Base-by-base conservation (phyloP, 2,797 vertebrate species). In the Alcedo atthis region DNA sequence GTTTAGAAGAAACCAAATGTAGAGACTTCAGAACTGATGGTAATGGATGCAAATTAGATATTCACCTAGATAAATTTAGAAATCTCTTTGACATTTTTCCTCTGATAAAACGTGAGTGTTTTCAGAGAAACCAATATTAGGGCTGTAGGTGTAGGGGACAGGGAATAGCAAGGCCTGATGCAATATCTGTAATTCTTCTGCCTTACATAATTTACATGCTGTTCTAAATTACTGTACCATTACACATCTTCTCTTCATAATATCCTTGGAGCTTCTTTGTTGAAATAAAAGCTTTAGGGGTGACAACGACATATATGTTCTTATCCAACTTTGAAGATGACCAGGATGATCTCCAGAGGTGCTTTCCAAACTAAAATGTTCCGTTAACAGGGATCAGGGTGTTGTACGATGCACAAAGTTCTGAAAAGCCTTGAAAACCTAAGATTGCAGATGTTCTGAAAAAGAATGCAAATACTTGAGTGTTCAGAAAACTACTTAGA, bases 401-500 rank as follows among this genome's bases (percentile, higher is more conserved):
- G 43, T 45, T 45, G 18, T 45, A 45, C 14, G 2, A 86, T 33
- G 51, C 8, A 77, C 33, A 35, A 54, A 84, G 78, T 86, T 84
- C 81, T 90, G 71, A 67, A 90, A 91, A 92, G 74, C 85, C 49
- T 70, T 71, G 42, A 64, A 74, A 93, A 74, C 9, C 43, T 77
- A 2, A 61, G 77, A 78, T 71, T 3, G 1, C 93, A 90, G 88
- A 82, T 88, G 85, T 86, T 82, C 81, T 76, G 64, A 64, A 58
- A 33, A 82, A 86, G 81, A 70, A 91, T 92, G 87, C 90, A 96
- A 94, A 95, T 88, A 90, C 24, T 10, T 10, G 6, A 11, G 6
- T 45, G 54, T 48, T 92, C 78, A 92, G 64, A 92, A 82, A 93
- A 75, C 69, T 92, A n/a, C 53, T 92, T 62, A 85, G 54, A 91